These are phyloP conservation scores for Frieseomelitta varia DNA, from an alignment of 1,140 invertebrate species.

Conservation along the genomic window DNA sequence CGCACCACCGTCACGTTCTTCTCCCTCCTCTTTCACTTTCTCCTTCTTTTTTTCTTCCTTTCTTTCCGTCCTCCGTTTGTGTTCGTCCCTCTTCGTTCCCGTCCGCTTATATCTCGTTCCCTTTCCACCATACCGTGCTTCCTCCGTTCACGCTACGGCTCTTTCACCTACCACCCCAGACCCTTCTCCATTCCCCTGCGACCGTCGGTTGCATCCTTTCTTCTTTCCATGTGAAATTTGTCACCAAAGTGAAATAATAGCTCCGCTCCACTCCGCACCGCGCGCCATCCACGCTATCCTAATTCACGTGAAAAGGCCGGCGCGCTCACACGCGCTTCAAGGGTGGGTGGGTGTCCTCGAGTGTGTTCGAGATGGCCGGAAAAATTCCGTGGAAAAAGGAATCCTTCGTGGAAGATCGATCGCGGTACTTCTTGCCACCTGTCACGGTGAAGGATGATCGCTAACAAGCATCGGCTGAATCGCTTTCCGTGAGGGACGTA, in stretches of 20 bases:
- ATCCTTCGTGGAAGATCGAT: background rate
- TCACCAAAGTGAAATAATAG: conserved; percentile 66
- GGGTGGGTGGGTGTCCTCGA: background rate
- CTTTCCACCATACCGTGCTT: background rate
- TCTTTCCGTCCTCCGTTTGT: background rate
- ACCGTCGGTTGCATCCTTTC: conserved; percentile 10
- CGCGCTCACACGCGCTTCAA: background rate
- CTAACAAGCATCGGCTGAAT: background rate
- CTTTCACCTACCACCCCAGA: conserved; percentile 17
- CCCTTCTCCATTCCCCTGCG: background rate
- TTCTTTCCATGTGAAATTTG: conserved; percentile 57
- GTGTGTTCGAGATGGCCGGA: conserved; percentile 2
- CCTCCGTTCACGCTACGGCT: background rate
- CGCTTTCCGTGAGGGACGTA: background rate
- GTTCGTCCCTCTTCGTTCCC: background rate
- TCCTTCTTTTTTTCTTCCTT: background rate
- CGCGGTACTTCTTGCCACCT: background rate
- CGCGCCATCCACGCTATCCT: conserved; percentile 2
- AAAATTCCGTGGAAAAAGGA: conserved; percentile 2
- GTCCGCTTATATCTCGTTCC: background rate
- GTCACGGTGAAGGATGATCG: background rate
- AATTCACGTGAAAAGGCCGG: conserved; percentile 33
- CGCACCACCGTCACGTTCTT: conserved; percentile 36
- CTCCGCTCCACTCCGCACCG: background rate
- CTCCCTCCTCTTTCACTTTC: no score